Percentiles rank a stretch among this genome's conserved stretches.
Conservation (phyloP, 2,113 vertebrate genomes). For the Anser brachyrhynchus region DNA sequence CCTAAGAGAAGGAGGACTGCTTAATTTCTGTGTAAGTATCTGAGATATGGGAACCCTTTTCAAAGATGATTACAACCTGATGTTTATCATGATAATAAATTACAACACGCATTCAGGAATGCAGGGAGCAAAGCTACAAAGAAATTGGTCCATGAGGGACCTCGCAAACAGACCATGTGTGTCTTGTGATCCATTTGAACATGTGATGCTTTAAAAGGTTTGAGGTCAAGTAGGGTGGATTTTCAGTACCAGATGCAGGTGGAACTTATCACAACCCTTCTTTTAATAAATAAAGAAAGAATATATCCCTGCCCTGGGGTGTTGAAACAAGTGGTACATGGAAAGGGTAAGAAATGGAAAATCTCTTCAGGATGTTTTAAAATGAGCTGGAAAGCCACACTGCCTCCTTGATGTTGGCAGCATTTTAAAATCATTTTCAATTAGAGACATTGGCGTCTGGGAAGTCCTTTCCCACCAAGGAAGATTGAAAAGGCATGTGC, state of each 20-base stretch:
- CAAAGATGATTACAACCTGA: slow-evolving; percentile 17
- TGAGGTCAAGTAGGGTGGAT: background rate
- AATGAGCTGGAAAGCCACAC: background rate
- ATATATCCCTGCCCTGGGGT: background rate
- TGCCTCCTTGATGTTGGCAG: background rate
- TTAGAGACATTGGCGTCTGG: background rate
- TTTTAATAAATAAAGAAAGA: slow-evolving; percentile 34
- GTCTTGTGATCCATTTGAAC: slow-evolving; percentile 14
- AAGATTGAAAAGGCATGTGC: slow-evolving; percentile 37
- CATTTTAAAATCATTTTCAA: slow-evolving; percentile 21
- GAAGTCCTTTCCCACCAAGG: background rate
- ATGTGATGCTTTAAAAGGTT: background rate
- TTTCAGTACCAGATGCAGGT: slow-evolving; percentile 24
- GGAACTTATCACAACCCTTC: slow-evolving; percentile 29
- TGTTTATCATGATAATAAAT: slow-evolving; percentile 31
- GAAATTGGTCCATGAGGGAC: background rate
- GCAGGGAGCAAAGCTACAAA: background rate
- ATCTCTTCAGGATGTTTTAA: background rate
- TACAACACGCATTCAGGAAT: slow-evolving; percentile 1
- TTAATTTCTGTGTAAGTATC: background rate
- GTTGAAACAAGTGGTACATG: background rate
- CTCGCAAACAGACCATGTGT: background rate
- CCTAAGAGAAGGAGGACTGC: background rate
- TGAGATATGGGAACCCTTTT: background rate
- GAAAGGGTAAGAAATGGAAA: background rate